Evolutionary conservation across 2,888 invertebrate genomes (phyloP).

Genomic region (Acronicta aceris): DNA sequence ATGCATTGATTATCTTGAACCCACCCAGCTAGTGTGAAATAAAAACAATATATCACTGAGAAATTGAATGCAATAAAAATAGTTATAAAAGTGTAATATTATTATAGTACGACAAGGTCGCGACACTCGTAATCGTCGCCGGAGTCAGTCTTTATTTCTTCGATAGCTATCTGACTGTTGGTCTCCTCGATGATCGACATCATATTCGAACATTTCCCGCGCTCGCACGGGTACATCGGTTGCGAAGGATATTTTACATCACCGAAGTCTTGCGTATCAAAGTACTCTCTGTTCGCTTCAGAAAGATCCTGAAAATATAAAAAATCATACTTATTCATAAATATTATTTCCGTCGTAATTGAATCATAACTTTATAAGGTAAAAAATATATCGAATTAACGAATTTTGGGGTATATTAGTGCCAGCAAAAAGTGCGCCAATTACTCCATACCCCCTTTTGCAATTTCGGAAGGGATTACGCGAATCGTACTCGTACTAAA

Average conservation of each 20-base stretch:
- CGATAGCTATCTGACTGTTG: slow-evolving; percentile 76
- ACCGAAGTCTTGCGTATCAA: slow-evolving; percentile 61
- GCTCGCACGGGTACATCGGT: slow-evolving; percentile 44
- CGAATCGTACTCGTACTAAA: too few relatives aligned
- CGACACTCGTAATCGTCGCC: slow-evolving; percentile 60
- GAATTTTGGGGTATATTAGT: slow-evolving; percentile 2
- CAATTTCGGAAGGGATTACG: slow-evolving; percentile 32
- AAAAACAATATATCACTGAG: slow-evolving; percentile 22
- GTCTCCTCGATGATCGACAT: slow-evolving; percentile 77
- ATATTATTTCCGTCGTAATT: too few relatives aligned
- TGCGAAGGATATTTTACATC: slow-evolving; percentile 53
- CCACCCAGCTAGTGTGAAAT: slow-evolving; percentile 5
- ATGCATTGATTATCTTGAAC: too few relatives aligned
- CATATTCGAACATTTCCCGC: slow-evolving; percentile 56
- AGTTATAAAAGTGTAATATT: slow-evolving; percentile 39
- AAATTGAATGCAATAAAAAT: slow-evolving; percentile 40
- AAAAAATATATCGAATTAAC: too few relatives aligned
- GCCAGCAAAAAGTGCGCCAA: slow-evolving; percentile 10
- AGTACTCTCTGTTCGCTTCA: slow-evolving; percentile 61
- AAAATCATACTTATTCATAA: not conserved
- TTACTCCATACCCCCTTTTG: slow-evolving; percentile 17
- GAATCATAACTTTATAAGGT: too few relatives aligned
- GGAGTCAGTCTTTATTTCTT: slow-evolving; percentile 66
- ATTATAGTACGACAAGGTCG: slow-evolving; percentile 56
- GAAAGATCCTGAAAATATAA: slow-evolving; percentile 60